Evolutionary conservation across 2,113 vertebrate genomes (phyloP).

Genomic region (Mustela lutreola): DNA sequence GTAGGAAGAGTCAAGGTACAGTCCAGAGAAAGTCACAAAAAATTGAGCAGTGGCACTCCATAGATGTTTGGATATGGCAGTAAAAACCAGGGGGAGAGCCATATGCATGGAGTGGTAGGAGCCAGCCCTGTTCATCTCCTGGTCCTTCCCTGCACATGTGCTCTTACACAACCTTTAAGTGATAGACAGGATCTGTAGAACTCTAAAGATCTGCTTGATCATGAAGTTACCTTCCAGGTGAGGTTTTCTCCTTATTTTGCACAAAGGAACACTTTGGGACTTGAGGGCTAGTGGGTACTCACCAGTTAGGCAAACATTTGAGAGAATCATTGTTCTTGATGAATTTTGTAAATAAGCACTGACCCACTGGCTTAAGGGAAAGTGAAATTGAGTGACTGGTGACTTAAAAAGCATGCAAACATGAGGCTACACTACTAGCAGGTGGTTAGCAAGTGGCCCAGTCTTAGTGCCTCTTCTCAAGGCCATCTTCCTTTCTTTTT

Average conservation of each 20-base stretch:
- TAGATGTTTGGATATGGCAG: background rate
- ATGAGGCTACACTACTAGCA: background rate
- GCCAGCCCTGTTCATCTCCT: background rate
- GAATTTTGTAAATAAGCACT: background rate
- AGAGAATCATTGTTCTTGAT: background rate
- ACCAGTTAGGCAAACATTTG: background rate
- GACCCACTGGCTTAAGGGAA: background rate
- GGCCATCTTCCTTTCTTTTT: background rate
- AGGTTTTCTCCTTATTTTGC: constrained; percentile 32
- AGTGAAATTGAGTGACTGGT: background rate
- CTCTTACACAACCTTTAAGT: background rate
- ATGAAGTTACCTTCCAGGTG: background rate
- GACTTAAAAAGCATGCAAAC: constrained; percentile 30
- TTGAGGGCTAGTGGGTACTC: background rate
- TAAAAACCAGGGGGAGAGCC: background rate
- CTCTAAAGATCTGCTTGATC: background rate
- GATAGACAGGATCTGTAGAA: background rate
- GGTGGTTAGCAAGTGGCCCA: background rate
- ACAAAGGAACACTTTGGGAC: background rate
- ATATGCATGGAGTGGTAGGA: background rate
- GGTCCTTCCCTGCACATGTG: background rate
- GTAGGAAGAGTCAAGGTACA: background rate
- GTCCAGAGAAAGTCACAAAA: background rate
- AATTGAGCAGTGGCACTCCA: background rate
- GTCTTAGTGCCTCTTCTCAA: background rate